A percentile compares a stretch with the other conserved stretches of the same genome.
Evolutionary conservation across 1,140 invertebrate species (phyloP).

Genomic region (Steinernema feltiae): DNA sequence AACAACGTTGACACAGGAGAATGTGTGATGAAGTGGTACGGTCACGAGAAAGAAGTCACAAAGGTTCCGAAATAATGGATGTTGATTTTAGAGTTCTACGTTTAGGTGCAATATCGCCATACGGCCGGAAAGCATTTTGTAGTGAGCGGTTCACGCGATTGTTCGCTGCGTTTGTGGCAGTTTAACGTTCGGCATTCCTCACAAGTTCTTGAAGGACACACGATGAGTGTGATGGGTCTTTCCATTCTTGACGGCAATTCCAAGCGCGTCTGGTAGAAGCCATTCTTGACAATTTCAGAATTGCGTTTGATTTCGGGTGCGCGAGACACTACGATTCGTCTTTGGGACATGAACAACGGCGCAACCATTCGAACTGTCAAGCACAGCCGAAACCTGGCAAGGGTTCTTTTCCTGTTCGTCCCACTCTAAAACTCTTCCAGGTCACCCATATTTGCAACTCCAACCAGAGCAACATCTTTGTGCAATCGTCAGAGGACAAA

Average conservation of each 20-base stretch:
- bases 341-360: neutral
- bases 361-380: neutral
- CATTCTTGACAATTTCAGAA: neutral
- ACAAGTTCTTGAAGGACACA: neutral
- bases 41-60: constrained; percentile 2
- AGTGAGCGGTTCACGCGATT: constrained; percentile 1
- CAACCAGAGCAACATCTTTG: neutral
- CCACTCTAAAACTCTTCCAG: neutral
- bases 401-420: neutral
- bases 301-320: neutral
- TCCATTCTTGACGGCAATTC: neutral
- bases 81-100: no score
- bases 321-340: neutral
- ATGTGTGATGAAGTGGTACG: constrained; percentile 4
- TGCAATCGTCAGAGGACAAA: neutral
- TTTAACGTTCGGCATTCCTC: neutral
- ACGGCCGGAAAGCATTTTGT: neutral
- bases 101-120: constrained; percentile 2
- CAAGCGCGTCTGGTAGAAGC: neutral
- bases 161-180: neutral
- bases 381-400: constrained; percentile 6
- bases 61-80: neutral
- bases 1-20: constrained; percentile 7
- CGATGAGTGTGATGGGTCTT: neutral
- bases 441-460: neutral